Base-by-base conservation (phyloP, 2,113 vertebrate genomes). In the Egretta garzetta region DNA sequence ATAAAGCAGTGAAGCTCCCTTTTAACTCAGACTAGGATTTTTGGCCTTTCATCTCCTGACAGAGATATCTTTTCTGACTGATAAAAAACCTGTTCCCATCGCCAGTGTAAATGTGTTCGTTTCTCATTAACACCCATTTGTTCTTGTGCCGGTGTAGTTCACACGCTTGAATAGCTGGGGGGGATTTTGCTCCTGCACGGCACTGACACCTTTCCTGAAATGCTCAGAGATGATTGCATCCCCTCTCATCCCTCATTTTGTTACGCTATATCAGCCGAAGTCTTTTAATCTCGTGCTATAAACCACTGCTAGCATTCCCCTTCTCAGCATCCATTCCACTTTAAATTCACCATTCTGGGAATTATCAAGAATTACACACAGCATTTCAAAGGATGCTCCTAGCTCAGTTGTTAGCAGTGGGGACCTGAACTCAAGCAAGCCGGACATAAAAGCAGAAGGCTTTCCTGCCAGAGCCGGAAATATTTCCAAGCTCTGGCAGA, bases 71-170 rank as follows among this genome's bases (percentile, higher is more conserved):
- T 92, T 88, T 83, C 63, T 80, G 67, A 67, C 72, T 41, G 16
- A 92, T 86, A 71, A 81, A 95, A 75, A 50, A 33, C 4, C 22
- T 55, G 10, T 62, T 86, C 49, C 33, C 26, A 50, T 88, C 5
- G 10, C 41, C 60, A 53, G 71, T 18, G 45, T 63, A 73, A 92
- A 92, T 10, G 49, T 43, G n/a, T 88, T 92, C 47, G 26, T 77
- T 93, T 79, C 90, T 92, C 67, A 92, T 94, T 88, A 96, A 88
- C 68, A 86, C 16, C 27, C 50, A 59, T 90, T 86, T 93, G 92
- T 90, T 92, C 90, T 76, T 88, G 45, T 76, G 70, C 84, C 74
- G 80, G 32, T 23, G 30, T 7, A 41, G 66, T 74, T 90, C 90
- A 83, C 52, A 93, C 2, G 2, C 50, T 88, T 37, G 37, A 93